Percentiles rank a stretch among this genome's conserved stretches.
Conservation (phyloP, 2,797 vertebrate species). For the Tapera naevia region DNA sequence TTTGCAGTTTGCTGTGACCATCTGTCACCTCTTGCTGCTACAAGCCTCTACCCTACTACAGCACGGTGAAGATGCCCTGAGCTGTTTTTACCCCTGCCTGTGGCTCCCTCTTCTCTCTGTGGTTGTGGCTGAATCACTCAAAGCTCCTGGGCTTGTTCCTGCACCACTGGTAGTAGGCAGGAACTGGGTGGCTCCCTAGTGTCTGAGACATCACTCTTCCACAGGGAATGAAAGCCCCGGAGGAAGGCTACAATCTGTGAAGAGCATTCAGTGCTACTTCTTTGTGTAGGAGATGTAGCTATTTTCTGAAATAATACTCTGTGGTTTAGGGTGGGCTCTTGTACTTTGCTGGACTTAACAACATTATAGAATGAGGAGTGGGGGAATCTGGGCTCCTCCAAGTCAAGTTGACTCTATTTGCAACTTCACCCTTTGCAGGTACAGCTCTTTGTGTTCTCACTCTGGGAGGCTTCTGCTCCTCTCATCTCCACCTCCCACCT, state of each 20-base stretch:
- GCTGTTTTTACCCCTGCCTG: neutral
- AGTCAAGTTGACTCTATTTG: neutral
- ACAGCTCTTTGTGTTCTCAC: rapidly evolving
- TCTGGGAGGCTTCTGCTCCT: neutral
- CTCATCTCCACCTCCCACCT: neutral
- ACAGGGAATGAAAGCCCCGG: neutral
- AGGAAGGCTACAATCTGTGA: neutral
- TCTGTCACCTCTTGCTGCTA: neutral
- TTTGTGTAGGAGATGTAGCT: neutral
- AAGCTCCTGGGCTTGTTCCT: neutral
- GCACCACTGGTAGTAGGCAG: neutral
- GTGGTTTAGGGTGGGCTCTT: neutral
- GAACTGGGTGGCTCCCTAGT: neutral
- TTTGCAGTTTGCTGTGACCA: neutral
- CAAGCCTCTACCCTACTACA: neutral
- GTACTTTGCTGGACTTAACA: neutral
- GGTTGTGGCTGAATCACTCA: neutral
- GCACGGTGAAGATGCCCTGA: neutral
- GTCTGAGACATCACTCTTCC: neutral
- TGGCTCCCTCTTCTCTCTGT: neutral
- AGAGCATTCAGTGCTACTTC: neutral
- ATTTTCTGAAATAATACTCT: neutral
- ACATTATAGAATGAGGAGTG: neutral
- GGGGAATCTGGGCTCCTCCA: neutral
- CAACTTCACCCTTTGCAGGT: neutral